A percentile compares a stretch with the other conserved stretches of the same genome.
Evolutionary conservation across 23 tunicate genomes (phyloP).

Genomic region (Trididemnum nubilum): DNA sequence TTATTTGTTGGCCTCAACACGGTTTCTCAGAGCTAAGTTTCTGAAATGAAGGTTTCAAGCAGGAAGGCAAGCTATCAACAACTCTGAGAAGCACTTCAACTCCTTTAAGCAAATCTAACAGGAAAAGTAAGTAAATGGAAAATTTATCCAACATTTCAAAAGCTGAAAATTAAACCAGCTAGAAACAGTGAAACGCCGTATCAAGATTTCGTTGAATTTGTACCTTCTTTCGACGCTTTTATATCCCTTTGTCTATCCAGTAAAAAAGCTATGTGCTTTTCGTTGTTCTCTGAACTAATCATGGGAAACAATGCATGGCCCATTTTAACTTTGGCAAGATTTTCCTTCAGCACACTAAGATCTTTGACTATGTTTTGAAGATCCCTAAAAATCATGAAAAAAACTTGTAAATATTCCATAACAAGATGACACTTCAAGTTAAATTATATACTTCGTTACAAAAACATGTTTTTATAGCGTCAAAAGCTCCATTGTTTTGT

Average conservation of each 20-base stretch:
- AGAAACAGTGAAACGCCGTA: no score
- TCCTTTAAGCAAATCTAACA: no score
- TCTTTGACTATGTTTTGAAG: constrained; percentile 52
- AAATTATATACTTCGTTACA: background rate
- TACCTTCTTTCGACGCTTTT: constrained; percentile 15
- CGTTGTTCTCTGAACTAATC: constrained; percentile 38
- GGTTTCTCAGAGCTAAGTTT: no score
- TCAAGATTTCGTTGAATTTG: no score
- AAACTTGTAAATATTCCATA: background rate
- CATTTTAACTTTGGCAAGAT: constrained; percentile 55
- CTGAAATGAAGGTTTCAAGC: no score
- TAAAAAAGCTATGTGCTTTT: constrained; percentile 19
- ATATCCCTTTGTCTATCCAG: constrained; percentile 35
- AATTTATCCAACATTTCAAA: no score
- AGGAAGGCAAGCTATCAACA: no score
- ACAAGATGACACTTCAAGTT: background rate
- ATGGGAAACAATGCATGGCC: constrained; percentile 72
- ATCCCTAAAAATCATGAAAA: constrained; percentile 33
- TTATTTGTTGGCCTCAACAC: no score
- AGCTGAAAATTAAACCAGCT: no score
- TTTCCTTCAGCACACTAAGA: constrained; percentile 19
- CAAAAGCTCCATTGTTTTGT: background rate
- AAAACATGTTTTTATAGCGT: background rate
- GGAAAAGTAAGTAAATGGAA: no score
- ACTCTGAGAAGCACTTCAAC: no score